phyloP scores from a whole-genome alignment of 2,113 vertebrate species.

The Pelecanoides urinatrix region DNA sequence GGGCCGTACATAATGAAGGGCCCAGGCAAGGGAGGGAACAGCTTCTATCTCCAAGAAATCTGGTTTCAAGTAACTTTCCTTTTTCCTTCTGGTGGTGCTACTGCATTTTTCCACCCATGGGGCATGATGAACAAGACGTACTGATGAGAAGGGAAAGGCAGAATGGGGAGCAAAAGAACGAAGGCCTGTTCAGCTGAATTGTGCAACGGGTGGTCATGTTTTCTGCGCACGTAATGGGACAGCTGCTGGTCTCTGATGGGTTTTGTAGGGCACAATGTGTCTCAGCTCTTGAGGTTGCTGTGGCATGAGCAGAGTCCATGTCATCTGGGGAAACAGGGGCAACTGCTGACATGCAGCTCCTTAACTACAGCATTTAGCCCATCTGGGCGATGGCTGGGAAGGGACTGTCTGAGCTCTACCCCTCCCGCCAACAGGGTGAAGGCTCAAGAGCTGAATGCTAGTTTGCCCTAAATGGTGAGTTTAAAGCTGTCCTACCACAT shows the following conservation, averaged over 20 bases:
- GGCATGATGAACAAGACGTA: not conserved
- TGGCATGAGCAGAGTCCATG: not conserved
- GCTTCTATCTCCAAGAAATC: not conserved
- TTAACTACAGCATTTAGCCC: not conserved
- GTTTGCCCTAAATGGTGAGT: not conserved
- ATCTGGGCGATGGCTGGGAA: not conserved
- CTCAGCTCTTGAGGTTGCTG: not conserved
- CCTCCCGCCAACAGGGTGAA: not conserved
- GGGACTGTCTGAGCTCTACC: not conserved
- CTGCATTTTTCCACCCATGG: not conserved
- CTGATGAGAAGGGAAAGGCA: not conserved
- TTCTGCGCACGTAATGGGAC: not conserved
- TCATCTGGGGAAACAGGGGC: not conserved
- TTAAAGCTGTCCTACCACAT: not conserved
- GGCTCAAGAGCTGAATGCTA: not conserved
- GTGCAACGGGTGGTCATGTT: not conserved
- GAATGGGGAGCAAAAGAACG: not conserved
- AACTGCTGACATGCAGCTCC: not conserved
- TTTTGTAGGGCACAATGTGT: not conserved
- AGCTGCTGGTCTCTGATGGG: not conserved
- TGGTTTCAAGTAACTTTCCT: not conserved
- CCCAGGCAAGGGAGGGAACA: not conserved
- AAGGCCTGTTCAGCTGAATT: not conserved
- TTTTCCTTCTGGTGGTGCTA: not conserved
- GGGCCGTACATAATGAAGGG: no score